A percentile compares a stretch with the other conserved stretches of the same genome.
These are phyloP conservation scores for Phrynocephalus guinanensis DNA, from an alignment of 2,797 vertebrate genomes.

Conservation along the genomic window DNA sequence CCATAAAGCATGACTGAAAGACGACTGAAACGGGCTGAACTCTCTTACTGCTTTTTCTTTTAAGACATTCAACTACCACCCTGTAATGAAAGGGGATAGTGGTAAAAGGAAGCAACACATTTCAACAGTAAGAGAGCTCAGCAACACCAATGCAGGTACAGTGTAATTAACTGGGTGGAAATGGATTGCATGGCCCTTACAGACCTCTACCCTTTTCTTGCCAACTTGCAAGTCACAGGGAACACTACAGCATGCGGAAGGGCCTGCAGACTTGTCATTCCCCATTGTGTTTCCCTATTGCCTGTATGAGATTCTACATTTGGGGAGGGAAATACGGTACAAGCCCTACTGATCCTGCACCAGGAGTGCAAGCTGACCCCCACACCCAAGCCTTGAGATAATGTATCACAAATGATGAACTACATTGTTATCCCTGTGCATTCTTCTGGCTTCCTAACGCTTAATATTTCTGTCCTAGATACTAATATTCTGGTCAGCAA, in stretches of 20 bases:
- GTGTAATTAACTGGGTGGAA: neutral
- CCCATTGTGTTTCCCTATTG: neutral
- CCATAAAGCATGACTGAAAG: slow-evolving; percentile 74
- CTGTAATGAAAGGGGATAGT: slow-evolving; percentile 28
- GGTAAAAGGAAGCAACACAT: slow-evolving; percentile 23
- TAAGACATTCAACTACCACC: slow-evolving; percentile 45
- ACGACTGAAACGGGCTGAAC: slow-evolving; percentile 61
- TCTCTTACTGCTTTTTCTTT: slow-evolving; percentile 65
- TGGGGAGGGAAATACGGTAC: neutral
- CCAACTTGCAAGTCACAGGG: neutral
- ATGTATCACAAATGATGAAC: slow-evolving; percentile 24
- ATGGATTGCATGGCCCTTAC: neutral
- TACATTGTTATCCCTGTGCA: slow-evolving; percentile 23
- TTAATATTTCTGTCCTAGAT: slow-evolving; percentile 24
- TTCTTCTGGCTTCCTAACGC: slow-evolving; percentile 12
- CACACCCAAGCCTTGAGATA: slow-evolving; percentile 1
- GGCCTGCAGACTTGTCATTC: neutral
- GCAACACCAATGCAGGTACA: neutral
- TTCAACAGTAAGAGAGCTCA: slow-evolving; percentile 10
- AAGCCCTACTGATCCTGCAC: neutral
- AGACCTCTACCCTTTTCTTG: neutral
- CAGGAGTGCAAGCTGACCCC: neutral
- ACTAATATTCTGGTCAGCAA: neutral
- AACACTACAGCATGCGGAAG: too few relatives aligned
- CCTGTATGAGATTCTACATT: neutral